Conservation (phyloP, 2,113 vertebrate species). For the Callorhinus ursinus region DNA sequence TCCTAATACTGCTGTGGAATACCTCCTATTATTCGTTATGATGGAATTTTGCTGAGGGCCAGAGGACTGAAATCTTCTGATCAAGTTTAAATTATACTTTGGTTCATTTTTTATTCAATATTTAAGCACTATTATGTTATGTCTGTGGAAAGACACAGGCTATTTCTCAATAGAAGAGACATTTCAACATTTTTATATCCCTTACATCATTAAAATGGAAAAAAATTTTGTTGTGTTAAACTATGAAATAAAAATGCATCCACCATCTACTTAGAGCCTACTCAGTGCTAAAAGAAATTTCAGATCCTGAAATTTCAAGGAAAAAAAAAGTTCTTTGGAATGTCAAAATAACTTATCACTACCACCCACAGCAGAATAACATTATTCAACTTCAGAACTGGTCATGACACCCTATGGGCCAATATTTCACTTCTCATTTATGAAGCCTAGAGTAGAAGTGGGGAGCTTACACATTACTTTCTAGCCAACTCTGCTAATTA, state of each 20-base stretch:
- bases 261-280: not conserved
- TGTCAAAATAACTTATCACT: not conserved
- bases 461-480: not conserved
- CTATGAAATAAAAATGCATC: not conserved
- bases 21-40: slow-evolving; percentile 6
- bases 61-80: not conserved
- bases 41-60: not conserved
- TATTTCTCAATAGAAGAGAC: not conserved
- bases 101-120: not conserved
- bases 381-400: not conserved
- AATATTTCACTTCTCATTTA: not conserved
- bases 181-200: not conserved
- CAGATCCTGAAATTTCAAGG: not conserved
- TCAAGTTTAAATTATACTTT: not conserved
- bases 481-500: not conserved
- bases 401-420: not conserved
- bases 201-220: not conserved
- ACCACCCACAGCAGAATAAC: not conserved
- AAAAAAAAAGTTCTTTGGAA: not conserved
- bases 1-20: not conserved
- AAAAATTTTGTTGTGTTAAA: not conserved
- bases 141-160: not conserved
- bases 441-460: not conserved
- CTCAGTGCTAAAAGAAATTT: not conserved
- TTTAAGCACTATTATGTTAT: not conserved